phyloP scores from a whole-genome alignment of 2,888 invertebrate genomes.

The Acleris cristana region DNA sequence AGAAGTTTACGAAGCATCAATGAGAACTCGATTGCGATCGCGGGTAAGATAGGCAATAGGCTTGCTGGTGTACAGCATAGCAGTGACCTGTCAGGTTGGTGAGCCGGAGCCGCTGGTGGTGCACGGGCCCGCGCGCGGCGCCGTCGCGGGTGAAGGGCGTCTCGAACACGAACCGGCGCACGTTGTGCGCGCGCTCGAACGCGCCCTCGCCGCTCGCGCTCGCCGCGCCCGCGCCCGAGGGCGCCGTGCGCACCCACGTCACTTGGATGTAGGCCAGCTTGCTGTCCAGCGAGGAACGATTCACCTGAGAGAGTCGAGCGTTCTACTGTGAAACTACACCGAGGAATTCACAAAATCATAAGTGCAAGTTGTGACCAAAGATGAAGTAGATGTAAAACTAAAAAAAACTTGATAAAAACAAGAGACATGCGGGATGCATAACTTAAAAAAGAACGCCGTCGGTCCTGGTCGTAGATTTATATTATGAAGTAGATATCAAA shows the following conservation, averaged over 20 bases:
- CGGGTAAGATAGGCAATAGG: too few relatives aligned
- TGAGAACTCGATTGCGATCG: too few relatives aligned
- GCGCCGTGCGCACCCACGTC: constrained; percentile 96
- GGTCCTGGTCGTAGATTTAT: too few relatives aligned
- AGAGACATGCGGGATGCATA: too few relatives aligned
- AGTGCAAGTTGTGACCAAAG: too few relatives aligned
- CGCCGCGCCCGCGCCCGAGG: constrained; percentile 91
- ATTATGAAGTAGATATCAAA: too few relatives aligned
- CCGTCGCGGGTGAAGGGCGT: constrained; percentile 96
- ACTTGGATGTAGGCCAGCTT: constrained; percentile 97
- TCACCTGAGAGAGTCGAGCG: constrained; percentile 78
- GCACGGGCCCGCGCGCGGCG: constrained; percentile 89
- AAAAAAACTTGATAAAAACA: too few relatives aligned
- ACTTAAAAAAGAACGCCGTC: too few relatives aligned
- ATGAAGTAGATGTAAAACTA: too few relatives aligned
- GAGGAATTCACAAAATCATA: neutral
- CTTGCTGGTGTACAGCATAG: constrained; percentile 31
- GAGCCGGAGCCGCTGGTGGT: constrained; percentile 95
- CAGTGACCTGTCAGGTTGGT: constrained; percentile 93
- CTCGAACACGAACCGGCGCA: constrained; percentile 95
- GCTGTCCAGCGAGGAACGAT: constrained; percentile 89
- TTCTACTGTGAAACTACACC: too few relatives aligned
- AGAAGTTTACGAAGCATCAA: too few relatives aligned
- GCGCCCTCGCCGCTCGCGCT: constrained; percentile 89
- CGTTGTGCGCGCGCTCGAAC: constrained; percentile 95